Percentiles rank a stretch among this genome's conserved stretches.
Evolutionary conservation across 1,140 invertebrate genomes (phyloP).

Genomic region (Hetaerina americana): DNA sequence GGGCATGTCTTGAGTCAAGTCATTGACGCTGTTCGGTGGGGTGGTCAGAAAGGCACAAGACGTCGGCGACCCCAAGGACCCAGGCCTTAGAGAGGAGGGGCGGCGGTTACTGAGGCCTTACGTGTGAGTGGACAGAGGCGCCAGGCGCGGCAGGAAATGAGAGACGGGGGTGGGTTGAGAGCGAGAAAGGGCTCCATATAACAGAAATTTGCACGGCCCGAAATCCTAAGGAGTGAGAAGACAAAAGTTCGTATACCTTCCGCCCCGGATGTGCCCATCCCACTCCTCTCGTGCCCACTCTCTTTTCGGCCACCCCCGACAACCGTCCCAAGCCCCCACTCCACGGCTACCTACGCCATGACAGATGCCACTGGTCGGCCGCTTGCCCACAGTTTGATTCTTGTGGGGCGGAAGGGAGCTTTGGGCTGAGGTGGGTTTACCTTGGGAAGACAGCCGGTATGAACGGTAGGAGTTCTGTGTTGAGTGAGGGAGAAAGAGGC

Average conservation of each 20-base stretch:
- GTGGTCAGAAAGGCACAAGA: no score
- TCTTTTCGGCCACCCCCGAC: no score
- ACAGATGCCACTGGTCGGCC: neutral
- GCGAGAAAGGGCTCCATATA: neutral
- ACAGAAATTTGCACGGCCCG: neutral
- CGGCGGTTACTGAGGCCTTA: neutral
- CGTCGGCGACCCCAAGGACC: no score
- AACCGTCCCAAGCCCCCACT: neutral
- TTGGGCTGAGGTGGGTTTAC: no score
- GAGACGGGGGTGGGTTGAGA: no score
- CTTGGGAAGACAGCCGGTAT: no score
- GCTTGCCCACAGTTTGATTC: neutral
- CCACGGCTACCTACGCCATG: neutral
- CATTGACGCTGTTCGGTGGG: no score
- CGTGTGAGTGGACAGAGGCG: neutral
- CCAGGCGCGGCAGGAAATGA: neutral
- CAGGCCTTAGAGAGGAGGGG: no score
- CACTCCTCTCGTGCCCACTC: neutral
- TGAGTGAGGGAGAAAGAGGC: no score
- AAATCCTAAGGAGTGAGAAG: neutral
- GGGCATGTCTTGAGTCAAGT: no score
- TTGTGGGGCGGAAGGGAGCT: neutral
- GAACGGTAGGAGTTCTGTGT: no score
- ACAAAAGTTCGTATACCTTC: neutral
- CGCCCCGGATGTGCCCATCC: neutral